Evolutionary conservation across 2,888 invertebrate species (phyloP).

Genomic region (Pecten maximus): DNA sequence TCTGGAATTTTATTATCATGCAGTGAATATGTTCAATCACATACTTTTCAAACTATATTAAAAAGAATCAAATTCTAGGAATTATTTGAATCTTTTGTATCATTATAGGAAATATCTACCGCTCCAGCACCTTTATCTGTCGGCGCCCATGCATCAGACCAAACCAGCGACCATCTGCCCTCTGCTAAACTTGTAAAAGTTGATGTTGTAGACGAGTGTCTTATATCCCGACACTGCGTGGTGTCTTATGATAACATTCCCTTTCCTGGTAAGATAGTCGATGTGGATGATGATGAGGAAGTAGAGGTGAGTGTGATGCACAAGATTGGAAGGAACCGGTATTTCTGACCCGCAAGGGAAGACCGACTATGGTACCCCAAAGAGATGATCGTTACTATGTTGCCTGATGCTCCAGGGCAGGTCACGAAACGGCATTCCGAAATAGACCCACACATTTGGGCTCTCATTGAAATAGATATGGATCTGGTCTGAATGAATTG

Average conservation of each 20-base stretch:
- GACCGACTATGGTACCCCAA: conserved; percentile 40
- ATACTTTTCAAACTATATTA: too few relatives aligned
- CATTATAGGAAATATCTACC: neutral
- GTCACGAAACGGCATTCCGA: neutral
- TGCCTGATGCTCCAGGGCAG: neutral
- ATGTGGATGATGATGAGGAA: conserved; percentile 49
- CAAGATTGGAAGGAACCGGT: conserved; percentile 44
- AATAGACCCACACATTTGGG: neutral
- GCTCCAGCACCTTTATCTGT: neutral
- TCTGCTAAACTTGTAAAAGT: neutral
- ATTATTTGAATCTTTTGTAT: neutral
- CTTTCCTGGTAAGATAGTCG: conserved; percentile 51
- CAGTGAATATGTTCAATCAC: too few relatives aligned
- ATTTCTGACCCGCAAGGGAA: conserved; percentile 46
- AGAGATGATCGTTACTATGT: neutral
- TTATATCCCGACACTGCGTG: conserved; percentile 44
- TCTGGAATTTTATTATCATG: neutral
- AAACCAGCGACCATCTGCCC: neutral
- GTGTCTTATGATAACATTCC: conserved; percentile 49
- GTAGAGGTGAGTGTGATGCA: conserved; percentile 51
- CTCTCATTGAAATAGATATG: neutral
- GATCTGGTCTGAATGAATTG: neutral
- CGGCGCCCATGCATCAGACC: neutral
- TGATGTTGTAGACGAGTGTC: conserved; percentile 44
- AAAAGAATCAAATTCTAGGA: too few relatives aligned